Conservation (phyloP, 2,888 invertebrate species). For the Scrobipalpa costella region DNA sequence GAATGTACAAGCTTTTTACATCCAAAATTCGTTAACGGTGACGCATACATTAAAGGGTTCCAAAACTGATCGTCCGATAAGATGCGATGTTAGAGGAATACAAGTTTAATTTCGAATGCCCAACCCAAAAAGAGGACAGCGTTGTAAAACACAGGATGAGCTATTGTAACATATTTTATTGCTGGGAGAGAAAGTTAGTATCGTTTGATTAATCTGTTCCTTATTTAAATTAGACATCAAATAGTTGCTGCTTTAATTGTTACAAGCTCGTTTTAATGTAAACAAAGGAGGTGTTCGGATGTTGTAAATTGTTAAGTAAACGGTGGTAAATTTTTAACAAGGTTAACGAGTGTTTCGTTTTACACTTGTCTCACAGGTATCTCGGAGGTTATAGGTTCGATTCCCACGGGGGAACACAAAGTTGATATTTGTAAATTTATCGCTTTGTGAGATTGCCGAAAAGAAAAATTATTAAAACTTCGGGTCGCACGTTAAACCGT, state of each 20-base stretch:
- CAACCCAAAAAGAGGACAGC: slow-evolving; percentile 64
- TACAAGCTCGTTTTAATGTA: slow-evolving; percentile 61
- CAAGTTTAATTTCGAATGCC: slow-evolving; percentile 68
- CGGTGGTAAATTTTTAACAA: slow-evolving; percentile 28
- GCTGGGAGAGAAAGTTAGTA: slow-evolving; percentile 66
- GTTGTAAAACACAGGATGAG: slow-evolving; percentile 69
- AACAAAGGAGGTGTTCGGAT: slow-evolving; percentile 49
- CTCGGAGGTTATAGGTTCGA: too few relatives aligned
- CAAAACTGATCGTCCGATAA: slow-evolving; percentile 72
- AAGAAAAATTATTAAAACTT: too few relatives aligned
- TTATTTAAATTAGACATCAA: slow-evolving; percentile 72
- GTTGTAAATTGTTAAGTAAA: slow-evolving; percentile 24
- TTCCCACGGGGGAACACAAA: too few relatives aligned
- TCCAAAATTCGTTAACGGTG: slow-evolving; percentile 58
- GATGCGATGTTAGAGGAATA: slow-evolving; percentile 65
- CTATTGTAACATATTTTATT: slow-evolving; percentile 73
- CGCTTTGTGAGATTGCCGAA: too few relatives aligned
- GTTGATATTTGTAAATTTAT: too few relatives aligned
- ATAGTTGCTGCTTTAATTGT: slow-evolving; percentile 64
- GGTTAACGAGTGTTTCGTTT: neutral
- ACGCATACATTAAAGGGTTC: slow-evolving; percentile 74
- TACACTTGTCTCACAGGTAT: neutral
- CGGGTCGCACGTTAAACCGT: too few relatives aligned
- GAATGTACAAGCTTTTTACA: slow-evolving; percentile 48
- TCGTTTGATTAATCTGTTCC: slow-evolving; percentile 75